Evolutionary conservation across 2,888 invertebrate genomes (phyloP).

Genomic region (Drosophila yooni): DNA sequence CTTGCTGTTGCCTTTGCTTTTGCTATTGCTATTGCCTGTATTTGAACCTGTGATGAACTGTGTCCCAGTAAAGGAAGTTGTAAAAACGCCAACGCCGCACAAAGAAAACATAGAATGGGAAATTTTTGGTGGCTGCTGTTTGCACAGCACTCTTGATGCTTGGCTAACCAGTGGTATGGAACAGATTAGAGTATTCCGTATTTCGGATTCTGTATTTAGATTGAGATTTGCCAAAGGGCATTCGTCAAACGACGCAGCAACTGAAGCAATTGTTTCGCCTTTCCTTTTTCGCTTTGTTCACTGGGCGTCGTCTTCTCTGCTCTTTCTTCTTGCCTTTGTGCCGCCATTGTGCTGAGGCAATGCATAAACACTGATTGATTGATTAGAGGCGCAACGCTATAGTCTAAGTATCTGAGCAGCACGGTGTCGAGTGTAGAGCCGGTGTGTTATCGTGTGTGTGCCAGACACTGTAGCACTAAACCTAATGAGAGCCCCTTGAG

Average conservation of each 20-base stretch:
- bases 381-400: slow-evolving; percentile 71
- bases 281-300: slow-evolving; percentile 61
- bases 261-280: slow-evolving; percentile 71
- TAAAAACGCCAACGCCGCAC: slow-evolving; percentile 79
- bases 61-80: slow-evolving; percentile 68
- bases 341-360: slow-evolving; percentile 41
- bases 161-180: slow-evolving; percentile 74
- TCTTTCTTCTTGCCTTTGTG: slow-evolving; percentile 21
- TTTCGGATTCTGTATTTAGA: slow-evolving; percentile 58
- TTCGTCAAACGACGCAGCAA: slow-evolving; percentile 74
- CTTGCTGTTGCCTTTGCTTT: slow-evolving; percentile 24
- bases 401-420: slow-evolving; percentile 12
- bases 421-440: slow-evolving; percentile 2
- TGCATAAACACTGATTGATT: slow-evolving; percentile 80
- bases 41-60: slow-evolving; percentile 71
- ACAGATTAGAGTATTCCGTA: slow-evolving; percentile 80
- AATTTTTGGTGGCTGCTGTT: slow-evolving; percentile 60
- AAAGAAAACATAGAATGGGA: slow-evolving; percentile 65
- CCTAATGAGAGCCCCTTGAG: slow-evolving; percentile 78
- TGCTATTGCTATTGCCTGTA: slow-evolving; percentile 2
- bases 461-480: slow-evolving; percentile 57
- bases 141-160: slow-evolving; percentile 33
- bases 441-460: slow-evolving; percentile 33
- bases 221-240: slow-evolving; percentile 69
- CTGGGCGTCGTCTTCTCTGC: slow-evolving; percentile 40